These are phyloP conservation scores for Melanostoma mellinum DNA, from an alignment of 2,888 invertebrate genomes.

Conservation along the genomic window DNA sequence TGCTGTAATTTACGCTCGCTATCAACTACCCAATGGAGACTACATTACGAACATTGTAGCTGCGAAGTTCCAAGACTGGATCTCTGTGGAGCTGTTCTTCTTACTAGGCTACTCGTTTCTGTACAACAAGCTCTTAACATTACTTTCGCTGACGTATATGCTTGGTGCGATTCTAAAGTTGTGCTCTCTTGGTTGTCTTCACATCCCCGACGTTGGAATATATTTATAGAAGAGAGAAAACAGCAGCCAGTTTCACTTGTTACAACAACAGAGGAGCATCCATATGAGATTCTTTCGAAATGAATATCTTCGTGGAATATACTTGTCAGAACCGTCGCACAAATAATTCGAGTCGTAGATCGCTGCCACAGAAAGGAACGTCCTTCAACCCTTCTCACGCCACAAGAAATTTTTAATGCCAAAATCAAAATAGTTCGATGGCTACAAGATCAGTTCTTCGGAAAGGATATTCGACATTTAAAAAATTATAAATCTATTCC, in stretches of 20 bases:
- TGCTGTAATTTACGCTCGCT: neutral
- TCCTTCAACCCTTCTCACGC: neutral
- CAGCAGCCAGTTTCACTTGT: neutral
- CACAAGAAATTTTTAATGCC: no score
- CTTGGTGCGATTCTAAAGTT: slow-evolving; percentile 6
- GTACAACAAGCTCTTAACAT: neutral
- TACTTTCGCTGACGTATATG: neutral
- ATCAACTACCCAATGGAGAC: neutral
- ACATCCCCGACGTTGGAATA: slow-evolving; percentile 9
- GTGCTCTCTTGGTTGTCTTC: slow-evolving; percentile 5
- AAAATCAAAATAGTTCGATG: no score
- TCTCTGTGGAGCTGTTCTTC: neutral
- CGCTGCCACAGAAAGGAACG: no score
- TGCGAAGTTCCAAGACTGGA: slow-evolving; percentile 2
- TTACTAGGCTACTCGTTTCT: neutral
- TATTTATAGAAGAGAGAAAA: slow-evolving; percentile 12
- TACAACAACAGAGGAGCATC: neutral
- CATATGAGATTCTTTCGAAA: neutral
- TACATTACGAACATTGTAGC: neutral
- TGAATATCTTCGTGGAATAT: slow-evolving; percentile 14
- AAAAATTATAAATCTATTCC: no score
- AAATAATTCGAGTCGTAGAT: slow-evolving; percentile 3
- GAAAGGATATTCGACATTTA: no score
- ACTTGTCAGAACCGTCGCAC: slow-evolving; percentile 3
- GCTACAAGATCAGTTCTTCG: no score